A percentile compares a stretch with the other conserved stretches of the same genome.
Evolutionary conservation across 2,888 invertebrate species (phyloP).

Genomic region (Drosophila merina): DNA sequence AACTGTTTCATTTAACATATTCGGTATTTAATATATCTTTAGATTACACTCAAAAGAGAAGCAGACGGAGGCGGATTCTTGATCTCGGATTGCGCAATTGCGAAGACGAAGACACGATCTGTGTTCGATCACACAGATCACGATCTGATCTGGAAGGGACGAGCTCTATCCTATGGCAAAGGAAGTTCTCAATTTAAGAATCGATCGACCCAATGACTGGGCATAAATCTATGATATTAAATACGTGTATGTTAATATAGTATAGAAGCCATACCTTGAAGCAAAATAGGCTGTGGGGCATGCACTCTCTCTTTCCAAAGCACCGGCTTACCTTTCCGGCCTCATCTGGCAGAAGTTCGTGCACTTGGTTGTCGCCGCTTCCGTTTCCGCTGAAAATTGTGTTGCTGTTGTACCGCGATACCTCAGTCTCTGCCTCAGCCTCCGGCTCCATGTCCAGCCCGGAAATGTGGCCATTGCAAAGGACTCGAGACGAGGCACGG

Average conservation of each 20-base stretch:
- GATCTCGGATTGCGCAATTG: slow-evolving; percentile 10
- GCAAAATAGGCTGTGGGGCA: slow-evolving; percentile 93
- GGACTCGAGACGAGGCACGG: slow-evolving; percentile 51
- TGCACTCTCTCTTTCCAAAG: slow-evolving; percentile 91
- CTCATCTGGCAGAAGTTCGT: slow-evolving; percentile 75
- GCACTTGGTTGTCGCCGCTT: slow-evolving; percentile 53
- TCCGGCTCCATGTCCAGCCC: slow-evolving; percentile 34
- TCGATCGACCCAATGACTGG: slow-evolving; percentile 25
- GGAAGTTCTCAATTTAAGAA: slow-evolving; percentile 29
- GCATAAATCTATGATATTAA: slow-evolving; percentile 81
- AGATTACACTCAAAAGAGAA: slow-evolving; percentile 41
- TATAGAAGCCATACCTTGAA: slow-evolving; percentile 89
- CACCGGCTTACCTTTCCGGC: slow-evolving; percentile 87
- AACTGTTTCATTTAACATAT: slow-evolving; percentile 79
- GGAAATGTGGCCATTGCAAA: slow-evolving; percentile 64
- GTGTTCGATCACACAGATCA: neutral
- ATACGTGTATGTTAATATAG: slow-evolving; percentile 83
- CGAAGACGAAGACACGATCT: slow-evolving; percentile 13
- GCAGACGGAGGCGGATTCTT: slow-evolving; percentile 33
- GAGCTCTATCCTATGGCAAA: slow-evolving; percentile 47
- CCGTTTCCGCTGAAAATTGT: slow-evolving; percentile 34
- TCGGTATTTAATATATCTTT: slow-evolving; percentile 82
- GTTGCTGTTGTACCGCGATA: slow-evolving; percentile 50
- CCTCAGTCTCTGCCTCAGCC: slow-evolving; percentile 36
- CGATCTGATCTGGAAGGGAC: slow-evolving; percentile 13